Evolutionary conservation across 2,113 vertebrate species (phyloP).

Genomic region (Aramus guarauna): DNA sequence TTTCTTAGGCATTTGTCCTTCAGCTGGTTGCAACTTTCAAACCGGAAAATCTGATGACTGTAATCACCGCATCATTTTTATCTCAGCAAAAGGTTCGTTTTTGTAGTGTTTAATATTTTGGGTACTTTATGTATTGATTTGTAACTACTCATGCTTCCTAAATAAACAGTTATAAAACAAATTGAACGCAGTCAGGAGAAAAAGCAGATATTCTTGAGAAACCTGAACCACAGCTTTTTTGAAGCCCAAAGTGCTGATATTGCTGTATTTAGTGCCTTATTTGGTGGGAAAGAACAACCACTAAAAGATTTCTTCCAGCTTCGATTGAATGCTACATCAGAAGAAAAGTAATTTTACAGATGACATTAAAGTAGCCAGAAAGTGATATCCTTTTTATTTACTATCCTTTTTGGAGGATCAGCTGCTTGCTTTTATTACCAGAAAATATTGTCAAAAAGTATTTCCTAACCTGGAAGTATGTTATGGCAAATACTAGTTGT

Average conservation of each 20-base stretch:
- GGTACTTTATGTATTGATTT: slow-evolving; percentile 54
- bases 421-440: neutral
- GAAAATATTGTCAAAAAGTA: neutral
- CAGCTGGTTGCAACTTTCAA: neutral
- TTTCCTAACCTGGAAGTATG: neutral
- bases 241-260: neutral
- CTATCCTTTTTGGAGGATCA: neutral
- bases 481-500: neutral
- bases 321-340: slow-evolving; percentile 10
- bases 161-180: slow-evolving; percentile 46
- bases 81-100: neutral
- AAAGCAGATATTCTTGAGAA: slow-evolving; percentile 48
- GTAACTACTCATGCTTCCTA: slow-evolving; percentile 33
- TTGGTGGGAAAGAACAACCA: slow-evolving; percentile 39
- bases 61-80: neutral
- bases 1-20: slow-evolving; percentile 15
- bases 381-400: neutral
- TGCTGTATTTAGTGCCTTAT: slow-evolving; percentile 38
- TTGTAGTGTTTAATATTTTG: slow-evolving; percentile 38
- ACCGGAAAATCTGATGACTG: slow-evolving; percentile 23
- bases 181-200: slow-evolving; percentile 33
- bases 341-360: slow-evolving; percentile 26
- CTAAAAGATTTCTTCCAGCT: slow-evolving; percentile 33
- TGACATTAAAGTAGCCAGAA: neutral
- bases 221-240: slow-evolving; percentile 46